phyloP scores from a whole-genome alignment of 2,113 vertebrate genomes.

The Paralichthys olivaceus region DNA sequence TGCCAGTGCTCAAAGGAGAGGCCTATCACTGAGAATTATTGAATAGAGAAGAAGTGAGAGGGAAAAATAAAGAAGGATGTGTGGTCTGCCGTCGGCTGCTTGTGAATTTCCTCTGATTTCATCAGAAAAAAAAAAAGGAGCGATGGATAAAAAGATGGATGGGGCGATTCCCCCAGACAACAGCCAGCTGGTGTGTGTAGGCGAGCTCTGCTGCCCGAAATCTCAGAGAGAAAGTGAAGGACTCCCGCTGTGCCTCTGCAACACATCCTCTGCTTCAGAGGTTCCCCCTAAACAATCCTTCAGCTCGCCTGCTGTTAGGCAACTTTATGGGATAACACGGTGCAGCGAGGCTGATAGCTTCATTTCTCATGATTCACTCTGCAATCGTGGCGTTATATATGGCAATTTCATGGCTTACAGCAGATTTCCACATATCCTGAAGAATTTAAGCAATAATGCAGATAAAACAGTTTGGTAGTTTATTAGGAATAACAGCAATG shows the following conservation, averaged over 20 bases:
- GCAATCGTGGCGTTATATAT: slow-evolving; percentile 6
- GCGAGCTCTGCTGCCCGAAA: slow-evolving; percentile 63
- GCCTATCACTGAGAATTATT: slow-evolving; percentile 72
- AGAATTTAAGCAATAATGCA: neutral
- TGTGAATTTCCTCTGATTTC: slow-evolving; percentile 80
- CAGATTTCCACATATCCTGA: slow-evolving; percentile 5
- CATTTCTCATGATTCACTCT: slow-evolving; percentile 31
- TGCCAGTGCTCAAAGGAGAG: slow-evolving; percentile 65
- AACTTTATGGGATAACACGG: slow-evolving; percentile 26
- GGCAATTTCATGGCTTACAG: slow-evolving; percentile 28
- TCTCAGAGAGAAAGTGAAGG: slow-evolving; percentile 60
- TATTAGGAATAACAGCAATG: slow-evolving; percentile 2
- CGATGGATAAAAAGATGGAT: slow-evolving; percentile 47
- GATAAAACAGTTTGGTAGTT: neutral
- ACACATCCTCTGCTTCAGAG: slow-evolving; percentile 52
- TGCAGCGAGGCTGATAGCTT: slow-evolving; percentile 25
- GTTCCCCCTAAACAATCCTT: slow-evolving; percentile 48
- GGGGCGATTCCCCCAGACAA: slow-evolving; percentile 71
- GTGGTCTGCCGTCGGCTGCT: slow-evolving; percentile 70
- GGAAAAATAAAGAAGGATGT: slow-evolving; percentile 38
- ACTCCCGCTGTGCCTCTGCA: slow-evolving; percentile 57
- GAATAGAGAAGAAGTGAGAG: slow-evolving; percentile 51
- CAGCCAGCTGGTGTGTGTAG: slow-evolving; percentile 73
- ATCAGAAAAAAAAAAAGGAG: slow-evolving; percentile 59
- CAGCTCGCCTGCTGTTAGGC: slow-evolving; percentile 42